Evolutionary conservation across 1,140 invertebrate species (phyloP).

Genomic region (Rhagoletis zephyria): DNA sequence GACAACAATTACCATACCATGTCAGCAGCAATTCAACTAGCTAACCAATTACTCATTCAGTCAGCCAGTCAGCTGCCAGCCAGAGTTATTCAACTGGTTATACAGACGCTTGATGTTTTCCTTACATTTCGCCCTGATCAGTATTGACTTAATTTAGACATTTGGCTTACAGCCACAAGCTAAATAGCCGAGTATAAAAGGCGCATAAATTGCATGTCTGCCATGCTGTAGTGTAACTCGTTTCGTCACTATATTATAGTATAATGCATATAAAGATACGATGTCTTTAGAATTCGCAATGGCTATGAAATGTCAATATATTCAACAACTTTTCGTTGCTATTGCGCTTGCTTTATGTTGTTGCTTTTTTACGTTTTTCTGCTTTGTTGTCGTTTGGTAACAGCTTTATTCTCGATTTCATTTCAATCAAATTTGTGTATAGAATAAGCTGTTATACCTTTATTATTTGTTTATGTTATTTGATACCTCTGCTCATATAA

Average conservation of each 20-base stretch:
- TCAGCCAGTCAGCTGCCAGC: not conserved
- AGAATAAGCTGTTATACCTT: slow-evolving; percentile 13
- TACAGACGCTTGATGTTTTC: slow-evolving; percentile 26
- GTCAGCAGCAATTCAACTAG: slow-evolving; percentile 36
- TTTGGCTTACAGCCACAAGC: slow-evolving; percentile 30
- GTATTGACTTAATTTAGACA: slow-evolving; percentile 52
- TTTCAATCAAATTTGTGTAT: slow-evolving; percentile 4
- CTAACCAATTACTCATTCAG: slow-evolving; percentile 49
- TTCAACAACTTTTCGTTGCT: not conserved
- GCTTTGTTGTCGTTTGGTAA: not conserved
- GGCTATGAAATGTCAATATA: not conserved
- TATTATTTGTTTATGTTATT: not conserved
- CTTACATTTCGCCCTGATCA: slow-evolving; percentile 43
- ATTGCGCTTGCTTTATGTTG: not conserved
- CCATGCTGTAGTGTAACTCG: slow-evolving; percentile 24
- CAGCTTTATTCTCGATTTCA: not conserved
- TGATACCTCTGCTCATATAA: not conserved
- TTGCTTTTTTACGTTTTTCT: not conserved
- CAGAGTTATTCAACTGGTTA: slow-evolving; percentile 40
- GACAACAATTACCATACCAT: slow-evolving; percentile 50
- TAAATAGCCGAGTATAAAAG: slow-evolving; percentile 9
- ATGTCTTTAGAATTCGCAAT: slow-evolving; percentile 10
- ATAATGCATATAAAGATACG: not conserved
- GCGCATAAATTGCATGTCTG: slow-evolving; percentile 29
- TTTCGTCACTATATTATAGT: not conserved